These are phyloP conservation scores for Triplophysa bombifrons DNA, from an alignment of 2,797 vertebrate genomes.

Conservation along the genomic window DNA sequence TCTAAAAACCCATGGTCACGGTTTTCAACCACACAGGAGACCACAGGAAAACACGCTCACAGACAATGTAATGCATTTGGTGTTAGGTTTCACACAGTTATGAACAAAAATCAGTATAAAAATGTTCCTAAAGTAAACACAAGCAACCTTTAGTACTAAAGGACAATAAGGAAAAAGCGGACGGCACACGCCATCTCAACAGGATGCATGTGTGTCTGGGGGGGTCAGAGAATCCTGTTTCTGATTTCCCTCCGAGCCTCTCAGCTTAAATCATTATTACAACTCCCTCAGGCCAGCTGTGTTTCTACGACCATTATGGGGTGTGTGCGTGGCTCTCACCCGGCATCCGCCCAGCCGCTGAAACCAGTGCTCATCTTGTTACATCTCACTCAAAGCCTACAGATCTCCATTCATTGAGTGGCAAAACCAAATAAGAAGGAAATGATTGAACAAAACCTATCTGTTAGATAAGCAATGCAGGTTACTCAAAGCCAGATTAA, in stretches of 20 bases:
- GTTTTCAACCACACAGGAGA: background rate
- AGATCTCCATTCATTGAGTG: constrained; percentile 33
- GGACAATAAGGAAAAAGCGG: constrained; percentile 51
- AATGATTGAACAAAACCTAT: background rate
- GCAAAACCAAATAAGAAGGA: constrained; percentile 42
- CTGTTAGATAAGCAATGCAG: constrained; percentile 4
- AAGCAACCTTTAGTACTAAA: constrained; percentile 33
- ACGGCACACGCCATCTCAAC: constrained; percentile 46
- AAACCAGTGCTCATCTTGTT: constrained; percentile 50
- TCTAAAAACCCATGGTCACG: background rate
- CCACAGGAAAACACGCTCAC: background rate
- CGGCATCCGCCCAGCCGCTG: constrained; percentile 11
- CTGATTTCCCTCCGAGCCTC: constrained; percentile 57
- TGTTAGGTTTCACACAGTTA: constrained; percentile 51
- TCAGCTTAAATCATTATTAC: constrained; percentile 54
- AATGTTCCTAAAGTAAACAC: constrained; percentile 42
- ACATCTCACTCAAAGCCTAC: constrained; percentile 46
- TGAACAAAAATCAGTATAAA: constrained; percentile 42
- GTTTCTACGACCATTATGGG: constrained; percentile 33
- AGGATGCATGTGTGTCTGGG: constrained; percentile 27
- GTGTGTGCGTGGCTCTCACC: constrained; percentile 9
- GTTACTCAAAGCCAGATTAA: background rate
- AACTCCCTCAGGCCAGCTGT: constrained; percentile 52
- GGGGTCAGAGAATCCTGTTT: constrained; percentile 48
- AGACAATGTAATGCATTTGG: constrained; percentile 28